Evolutionary conservation across 2,888 invertebrate genomes (phyloP), one percentile per base, ranked within the genome.

Genomic region (Lissonota sp.): DNA sequence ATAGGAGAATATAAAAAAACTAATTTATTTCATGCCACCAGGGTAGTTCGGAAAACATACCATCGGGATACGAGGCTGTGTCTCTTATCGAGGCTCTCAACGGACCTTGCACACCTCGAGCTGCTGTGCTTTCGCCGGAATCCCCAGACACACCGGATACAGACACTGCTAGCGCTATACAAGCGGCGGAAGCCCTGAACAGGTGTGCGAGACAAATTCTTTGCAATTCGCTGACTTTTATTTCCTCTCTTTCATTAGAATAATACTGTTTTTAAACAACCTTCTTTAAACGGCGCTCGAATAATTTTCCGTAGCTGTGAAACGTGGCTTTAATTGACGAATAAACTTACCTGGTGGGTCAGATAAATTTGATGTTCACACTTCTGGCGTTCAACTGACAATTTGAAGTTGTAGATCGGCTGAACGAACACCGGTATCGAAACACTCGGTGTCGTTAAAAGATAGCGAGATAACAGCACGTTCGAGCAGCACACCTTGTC

Each of bases 71-170:
- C 93, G 97, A 98, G 93, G 96, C 98, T 40, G 97, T 99, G 70
- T 97, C 99, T 0, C 94, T 99, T 70, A 97, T 99, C 85, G 99
- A 99, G 93, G 99, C 99, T 4, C 94, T 99, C 71, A 99, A 99
- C 93, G 99, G 99, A 0, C 98, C 98, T 6, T 96, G 95, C 87
- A 93, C 94, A 46, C 94, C 94, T 67, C 94, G 94, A 84, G 90
- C 90, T 69, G 88, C 90, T 44, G 86, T 89, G 14, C 90, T 93
- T 12, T 92, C 93, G n/a, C 92, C 93, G 6, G 92, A 93, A 83
- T 92, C 93, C 44, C 94, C 94, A 0, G 94, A 94, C 80, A 94
- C 94, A 8, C 94, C 94, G 0, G 95, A 96, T 84, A 95, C 95
- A 40, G 96, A 96, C 87, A 94, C 95, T 73, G 94, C 94, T 6